phyloP scores from a whole-genome alignment of 2,113 vertebrate species.

The Atlantisia rogersi region DNA sequence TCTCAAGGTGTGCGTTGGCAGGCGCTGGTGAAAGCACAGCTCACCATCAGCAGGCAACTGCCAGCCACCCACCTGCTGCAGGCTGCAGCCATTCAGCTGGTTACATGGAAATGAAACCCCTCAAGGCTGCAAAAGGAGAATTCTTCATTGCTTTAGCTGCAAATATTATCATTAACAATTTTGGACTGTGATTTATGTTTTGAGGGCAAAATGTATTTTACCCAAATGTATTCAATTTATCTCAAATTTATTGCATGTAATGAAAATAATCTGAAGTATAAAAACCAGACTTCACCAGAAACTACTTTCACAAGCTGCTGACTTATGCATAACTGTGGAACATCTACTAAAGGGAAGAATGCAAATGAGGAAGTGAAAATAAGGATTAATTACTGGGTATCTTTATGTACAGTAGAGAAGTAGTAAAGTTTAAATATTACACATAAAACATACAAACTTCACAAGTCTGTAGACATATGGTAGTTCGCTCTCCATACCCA shows the following conservation, averaged over 20 bases:
- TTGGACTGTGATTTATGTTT: background rate
- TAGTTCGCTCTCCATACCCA: background rate
- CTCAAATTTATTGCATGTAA: background rate
- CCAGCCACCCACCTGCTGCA: background rate
- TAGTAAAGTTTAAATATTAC: background rate
- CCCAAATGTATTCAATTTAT: background rate
- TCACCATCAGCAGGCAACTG: background rate
- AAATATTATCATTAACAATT: background rate
- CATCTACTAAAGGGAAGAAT: background rate
- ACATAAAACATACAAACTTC: background rate
- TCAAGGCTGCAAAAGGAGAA: background rate
- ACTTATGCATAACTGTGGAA: background rate
- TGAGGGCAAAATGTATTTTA: background rate
- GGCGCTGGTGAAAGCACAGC: background rate
- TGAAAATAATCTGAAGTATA: background rate
- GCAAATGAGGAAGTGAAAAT: background rate
- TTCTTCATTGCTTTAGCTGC: background rate
- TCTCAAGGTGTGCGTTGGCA: background rate
- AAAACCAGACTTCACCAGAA: background rate
- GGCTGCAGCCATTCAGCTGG: background rate
- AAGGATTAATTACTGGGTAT: background rate
- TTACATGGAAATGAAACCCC: background rate
- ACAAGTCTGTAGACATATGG: background rate
- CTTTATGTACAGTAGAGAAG: background rate
- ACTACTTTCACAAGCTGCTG: background rate